Conservation (phyloP, 2,888 invertebrate species). For the Panorpa germanica region DNA sequence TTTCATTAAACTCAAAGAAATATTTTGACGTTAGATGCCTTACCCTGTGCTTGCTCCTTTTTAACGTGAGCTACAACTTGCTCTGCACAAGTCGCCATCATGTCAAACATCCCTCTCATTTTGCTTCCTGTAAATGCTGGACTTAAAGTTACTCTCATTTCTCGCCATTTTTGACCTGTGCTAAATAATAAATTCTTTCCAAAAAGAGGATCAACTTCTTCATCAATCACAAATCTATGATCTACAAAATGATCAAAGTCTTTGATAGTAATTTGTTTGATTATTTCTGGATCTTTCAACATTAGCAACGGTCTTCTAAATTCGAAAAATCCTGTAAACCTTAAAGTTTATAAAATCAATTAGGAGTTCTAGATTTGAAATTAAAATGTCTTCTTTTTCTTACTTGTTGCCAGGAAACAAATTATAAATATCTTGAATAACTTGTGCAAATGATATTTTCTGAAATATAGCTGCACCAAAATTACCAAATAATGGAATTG, state of each 20-base stretch:
- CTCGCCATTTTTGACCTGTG: constrained; percentile 9
- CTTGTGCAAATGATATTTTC: not conserved
- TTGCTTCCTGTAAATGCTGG: constrained; percentile 11
- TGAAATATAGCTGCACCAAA: not conserved
- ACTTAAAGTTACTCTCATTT: constrained; percentile 10
- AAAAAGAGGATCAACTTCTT: constrained; percentile 14
- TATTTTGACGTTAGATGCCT: too few species aligned
- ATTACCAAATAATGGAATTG: constrained; percentile 4
- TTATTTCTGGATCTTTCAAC: constrained; percentile 7
- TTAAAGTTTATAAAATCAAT: not conserved
- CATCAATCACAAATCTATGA: constrained; percentile 13
- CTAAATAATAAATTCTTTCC: constrained; percentile 8
- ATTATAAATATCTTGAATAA: constrained; percentile 6
- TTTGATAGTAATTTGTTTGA: constrained; percentile 10
- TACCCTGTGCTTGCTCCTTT: too few species aligned
- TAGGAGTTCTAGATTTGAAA: too few species aligned
- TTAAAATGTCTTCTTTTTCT: not conserved
- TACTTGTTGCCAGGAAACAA: constrained; percentile 7
- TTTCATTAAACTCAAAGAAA: too few species aligned
- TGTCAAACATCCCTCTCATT: constrained; percentile 10
- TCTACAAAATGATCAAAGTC: constrained; percentile 14
- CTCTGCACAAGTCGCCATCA: constrained; percentile 8
- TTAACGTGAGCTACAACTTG: constrained; percentile 8
- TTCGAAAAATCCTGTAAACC: constrained; percentile 7
- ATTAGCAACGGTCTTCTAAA: constrained; percentile 4